These are phyloP conservation scores for Petrolisthes manimaculis DNA, from an alignment of 2,888 invertebrate genomes.

Conservation along the genomic window DNA sequence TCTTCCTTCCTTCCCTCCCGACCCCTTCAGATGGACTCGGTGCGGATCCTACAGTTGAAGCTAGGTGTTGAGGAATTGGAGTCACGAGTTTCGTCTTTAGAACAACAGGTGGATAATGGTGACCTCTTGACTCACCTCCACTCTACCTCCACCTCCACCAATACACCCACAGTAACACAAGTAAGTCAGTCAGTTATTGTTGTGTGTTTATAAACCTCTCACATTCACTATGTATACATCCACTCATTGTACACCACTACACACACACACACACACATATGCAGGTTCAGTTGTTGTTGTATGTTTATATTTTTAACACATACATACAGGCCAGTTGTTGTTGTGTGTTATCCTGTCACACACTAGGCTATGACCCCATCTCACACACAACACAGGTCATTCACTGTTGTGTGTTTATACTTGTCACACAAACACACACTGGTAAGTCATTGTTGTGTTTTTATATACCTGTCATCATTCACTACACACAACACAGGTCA, in stretches of 20 bases:
- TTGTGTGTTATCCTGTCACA: too few species aligned
- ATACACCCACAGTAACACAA: too few species aligned
- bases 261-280: background rate
- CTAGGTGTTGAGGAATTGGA: conserved; percentile 46
- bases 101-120: conserved; percentile 20
- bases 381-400: background rate
- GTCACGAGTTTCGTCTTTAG: conserved; percentile 31
- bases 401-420: too few species aligned
- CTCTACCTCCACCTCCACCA: background rate
- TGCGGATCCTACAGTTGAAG: conserved; percentile 20
- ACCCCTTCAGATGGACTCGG: conserved; percentile 20
- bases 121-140: conserved; percentile 20
- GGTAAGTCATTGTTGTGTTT: too few species aligned
- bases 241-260: background rate
- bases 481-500: too few species aligned
- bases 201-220: too few species aligned
- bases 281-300: too few species aligned
- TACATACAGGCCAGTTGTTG: too few species aligned
- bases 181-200: too few species aligned
- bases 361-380: background rate
- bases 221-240: too few species aligned
- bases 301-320: too few species aligned
- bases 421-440: background rate
- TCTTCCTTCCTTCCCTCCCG: background rate
- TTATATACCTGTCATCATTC: too few species aligned